Conservation (phyloP, 2,113 vertebrate genomes). For the Gila orcuttii region DNA sequence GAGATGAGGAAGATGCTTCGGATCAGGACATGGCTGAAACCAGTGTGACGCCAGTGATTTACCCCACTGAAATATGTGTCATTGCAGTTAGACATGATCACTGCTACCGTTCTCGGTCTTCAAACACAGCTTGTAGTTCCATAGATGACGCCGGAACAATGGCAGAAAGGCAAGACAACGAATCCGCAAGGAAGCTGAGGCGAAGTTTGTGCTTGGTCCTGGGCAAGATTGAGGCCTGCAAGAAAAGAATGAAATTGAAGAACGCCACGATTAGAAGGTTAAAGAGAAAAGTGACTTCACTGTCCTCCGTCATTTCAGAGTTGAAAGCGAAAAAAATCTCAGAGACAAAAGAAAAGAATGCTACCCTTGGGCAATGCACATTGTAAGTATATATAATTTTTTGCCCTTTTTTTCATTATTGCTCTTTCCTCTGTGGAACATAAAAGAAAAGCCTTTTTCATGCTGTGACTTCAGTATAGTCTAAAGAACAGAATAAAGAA, state of each 20-base stretch:
- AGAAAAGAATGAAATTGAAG: not conserved
- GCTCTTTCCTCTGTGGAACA: too few species aligned
- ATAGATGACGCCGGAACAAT: not conserved
- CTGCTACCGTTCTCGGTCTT: not conserved
- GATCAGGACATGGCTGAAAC: not conserved
- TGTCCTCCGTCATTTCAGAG: not conserved
- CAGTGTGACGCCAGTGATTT: not conserved
- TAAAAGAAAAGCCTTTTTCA: too few species aligned
- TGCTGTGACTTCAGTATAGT: not conserved
- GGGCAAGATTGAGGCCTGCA: not conserved
- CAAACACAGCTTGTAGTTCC: not conserved
- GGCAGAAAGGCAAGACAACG: not conserved
- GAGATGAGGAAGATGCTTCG: not conserved
- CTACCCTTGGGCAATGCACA: not conserved
- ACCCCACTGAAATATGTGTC: not conserved
- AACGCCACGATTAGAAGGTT: not conserved
- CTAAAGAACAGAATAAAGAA: not conserved
- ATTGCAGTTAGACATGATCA: constrained; percentile 14
- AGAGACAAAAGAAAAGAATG: not conserved
- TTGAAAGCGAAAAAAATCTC: not conserved
- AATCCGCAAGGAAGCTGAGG: not conserved
- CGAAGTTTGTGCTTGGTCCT: not conserved
- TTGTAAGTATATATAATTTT: not conserved
- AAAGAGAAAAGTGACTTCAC: not conserved
- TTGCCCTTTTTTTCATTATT: too few species aligned